Conservation (phyloP, 2,888 invertebrate genomes). For the Mermis nigrescens region DNA sequence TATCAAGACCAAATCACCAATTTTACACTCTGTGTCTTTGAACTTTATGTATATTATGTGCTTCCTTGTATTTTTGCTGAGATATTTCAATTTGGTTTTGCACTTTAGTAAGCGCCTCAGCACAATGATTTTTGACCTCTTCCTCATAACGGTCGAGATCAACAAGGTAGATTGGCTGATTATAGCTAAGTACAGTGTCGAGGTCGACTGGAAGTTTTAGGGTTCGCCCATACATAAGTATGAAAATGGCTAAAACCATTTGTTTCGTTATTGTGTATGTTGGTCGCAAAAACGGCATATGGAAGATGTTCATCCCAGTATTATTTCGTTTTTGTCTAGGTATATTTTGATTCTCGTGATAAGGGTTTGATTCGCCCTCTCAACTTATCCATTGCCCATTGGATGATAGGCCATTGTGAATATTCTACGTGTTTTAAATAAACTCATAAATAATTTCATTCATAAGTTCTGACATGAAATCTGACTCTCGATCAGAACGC, state of each 20-base stretch:
- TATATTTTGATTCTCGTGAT: conserved; percentile 18
- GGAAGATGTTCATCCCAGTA: too few relatives aligned
- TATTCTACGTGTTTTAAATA: conserved; percentile 9
- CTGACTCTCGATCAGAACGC: not conserved
- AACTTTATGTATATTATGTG: not conserved
- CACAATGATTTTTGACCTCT: too few relatives aligned
- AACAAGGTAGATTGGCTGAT: not conserved
- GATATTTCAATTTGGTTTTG: not conserved
- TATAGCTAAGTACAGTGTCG: not conserved
- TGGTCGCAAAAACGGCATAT: too few relatives aligned
- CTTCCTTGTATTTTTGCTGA: not conserved
- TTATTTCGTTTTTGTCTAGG: conserved; percentile 17
- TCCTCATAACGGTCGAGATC: not conserved
- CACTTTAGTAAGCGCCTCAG: not conserved
- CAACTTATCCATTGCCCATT: too few relatives aligned
- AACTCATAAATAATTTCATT: not conserved
- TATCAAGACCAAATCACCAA: too few relatives aligned
- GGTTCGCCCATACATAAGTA: conserved; percentile 14
- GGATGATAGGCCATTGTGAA: too few relatives aligned
- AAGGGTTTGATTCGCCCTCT: too few relatives aligned
- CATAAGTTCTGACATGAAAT: not conserved
- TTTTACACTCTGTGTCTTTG: too few relatives aligned
- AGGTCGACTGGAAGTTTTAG: conserved; percentile 14
- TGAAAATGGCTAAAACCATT: conserved; percentile 17
- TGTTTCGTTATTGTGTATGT: conserved; percentile 14